Conservation (phyloP, 2,888 invertebrate genomes). For the Ichneumoninae sp. region DNA sequence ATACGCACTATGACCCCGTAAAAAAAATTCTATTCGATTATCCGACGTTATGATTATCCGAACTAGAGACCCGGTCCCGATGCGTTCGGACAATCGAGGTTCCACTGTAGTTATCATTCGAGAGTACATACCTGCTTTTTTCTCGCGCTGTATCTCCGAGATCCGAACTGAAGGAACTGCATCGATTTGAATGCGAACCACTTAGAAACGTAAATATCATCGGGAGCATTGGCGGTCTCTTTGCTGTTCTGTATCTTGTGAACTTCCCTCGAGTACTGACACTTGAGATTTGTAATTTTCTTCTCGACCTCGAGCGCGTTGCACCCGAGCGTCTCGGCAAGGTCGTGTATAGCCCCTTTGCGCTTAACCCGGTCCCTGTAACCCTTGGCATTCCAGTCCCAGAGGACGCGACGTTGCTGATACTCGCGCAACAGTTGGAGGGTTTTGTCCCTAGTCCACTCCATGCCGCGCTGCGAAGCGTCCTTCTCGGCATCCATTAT, state of each 20-base stretch:
- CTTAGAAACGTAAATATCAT: slow-evolving; percentile 78
- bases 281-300: slow-evolving; percentile 78
- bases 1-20: no score
- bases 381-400: slow-evolving; percentile 78
- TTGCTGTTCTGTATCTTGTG: slow-evolving; percentile 78
- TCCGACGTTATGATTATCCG: no score
- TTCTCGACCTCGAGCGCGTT: slow-evolving; percentile 77
- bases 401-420: slow-evolving; percentile 75
- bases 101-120: neutral
- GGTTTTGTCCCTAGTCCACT: slow-evolving; percentile 78
- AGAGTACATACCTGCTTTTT: slow-evolving; percentile 72
- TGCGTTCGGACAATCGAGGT: neutral
- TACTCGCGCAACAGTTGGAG: slow-evolving; percentile 76
- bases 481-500: slow-evolving; percentile 44
- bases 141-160: slow-evolving; percentile 75
- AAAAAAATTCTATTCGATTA: no score
- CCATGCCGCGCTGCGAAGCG: slow-evolving; percentile 70
- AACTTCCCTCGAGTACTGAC: slow-evolving; percentile 77
- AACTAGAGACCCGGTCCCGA: neutral
- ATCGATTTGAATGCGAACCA: slow-evolving; percentile 79
- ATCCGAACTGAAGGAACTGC: slow-evolving; percentile 78
- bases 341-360: slow-evolving; percentile 76
- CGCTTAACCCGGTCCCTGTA: slow-evolving; percentile 76
- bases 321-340: slow-evolving; percentile 76
- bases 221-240: slow-evolving; percentile 73